A percentile compares a stretch with the other conserved stretches of the same genome.
phyloP scores from a whole-genome alignment of 2,113 vertebrate species.

The Microtus ochrogaster region DNA sequence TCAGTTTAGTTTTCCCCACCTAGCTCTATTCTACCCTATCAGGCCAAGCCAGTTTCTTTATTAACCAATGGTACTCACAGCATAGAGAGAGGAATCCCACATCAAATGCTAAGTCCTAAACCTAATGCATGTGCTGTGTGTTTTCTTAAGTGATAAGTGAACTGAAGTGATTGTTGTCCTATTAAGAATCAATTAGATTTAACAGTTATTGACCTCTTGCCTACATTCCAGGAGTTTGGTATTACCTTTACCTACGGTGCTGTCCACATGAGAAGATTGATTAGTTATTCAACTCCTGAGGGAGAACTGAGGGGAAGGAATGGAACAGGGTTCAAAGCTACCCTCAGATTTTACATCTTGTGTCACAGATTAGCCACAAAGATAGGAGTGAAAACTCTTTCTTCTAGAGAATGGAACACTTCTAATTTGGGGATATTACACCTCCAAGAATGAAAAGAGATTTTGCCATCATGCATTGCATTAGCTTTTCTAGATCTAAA shows the following conservation, averaged over 20 bases:
- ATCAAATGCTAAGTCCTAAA: not conserved
- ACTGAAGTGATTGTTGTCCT: conserved; percentile 24
- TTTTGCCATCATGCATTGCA: not conserved
- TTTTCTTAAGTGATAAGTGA: conserved; percentile 40
- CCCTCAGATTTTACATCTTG: not conserved
- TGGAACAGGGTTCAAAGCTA: not conserved
- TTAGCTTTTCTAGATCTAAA: not conserved
- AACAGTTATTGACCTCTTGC: not conserved
- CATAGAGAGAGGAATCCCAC: no score
- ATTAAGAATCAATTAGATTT: conserved; percentile 39
- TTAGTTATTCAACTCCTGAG: not conserved
- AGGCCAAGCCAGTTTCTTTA: no score
- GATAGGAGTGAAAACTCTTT: not conserved
- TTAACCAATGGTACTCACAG: no score
- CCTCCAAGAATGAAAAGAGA: not conserved
- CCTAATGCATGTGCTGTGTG: not conserved
- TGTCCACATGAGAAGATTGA: not conserved
- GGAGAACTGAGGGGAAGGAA: not conserved
- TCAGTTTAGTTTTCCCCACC: no score
- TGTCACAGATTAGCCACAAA: not conserved
- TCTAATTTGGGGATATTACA: not conserved
- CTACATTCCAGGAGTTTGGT: not conserved
- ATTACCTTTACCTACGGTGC: not conserved
- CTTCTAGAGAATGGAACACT: not conserved
- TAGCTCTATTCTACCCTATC: no score